Evolutionary conservation across 2,888 invertebrate genomes (phyloP).

Genomic region (Pollenia griseotomentosa): DNA sequence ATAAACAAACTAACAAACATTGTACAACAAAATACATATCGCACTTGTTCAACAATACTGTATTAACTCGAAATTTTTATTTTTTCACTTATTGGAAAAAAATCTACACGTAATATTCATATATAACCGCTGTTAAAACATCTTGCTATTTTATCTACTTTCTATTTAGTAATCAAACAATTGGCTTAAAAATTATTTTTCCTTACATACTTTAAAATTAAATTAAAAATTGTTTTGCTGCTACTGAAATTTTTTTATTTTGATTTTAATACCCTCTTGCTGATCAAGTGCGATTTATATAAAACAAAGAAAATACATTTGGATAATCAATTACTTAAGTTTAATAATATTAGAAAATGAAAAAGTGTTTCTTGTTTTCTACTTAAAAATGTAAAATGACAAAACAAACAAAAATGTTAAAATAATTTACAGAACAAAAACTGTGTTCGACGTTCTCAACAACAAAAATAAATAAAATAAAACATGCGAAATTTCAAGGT

Average conservation of each 20-base stretch:
- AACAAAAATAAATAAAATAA: slow-evolving; percentile 49
- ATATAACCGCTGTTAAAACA: no score
- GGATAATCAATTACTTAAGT: slow-evolving; percentile 9
- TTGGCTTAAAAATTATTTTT: no score
- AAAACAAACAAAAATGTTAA: slow-evolving; percentile 36
- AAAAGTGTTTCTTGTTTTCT: slow-evolving; percentile 51
- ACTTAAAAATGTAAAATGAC: slow-evolving; percentile 28
- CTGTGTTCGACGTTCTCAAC: slow-evolving; percentile 47
- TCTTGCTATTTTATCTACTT: no score
- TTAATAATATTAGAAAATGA: slow-evolving; percentile 5
- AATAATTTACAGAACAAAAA: slow-evolving; percentile 45
- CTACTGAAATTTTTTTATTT: no score
- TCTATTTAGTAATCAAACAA: no score
- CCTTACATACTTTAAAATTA: no score
- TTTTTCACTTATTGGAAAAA: no score
- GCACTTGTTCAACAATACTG: no score
- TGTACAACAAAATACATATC: slow-evolving; percentile 25
- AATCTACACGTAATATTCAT: no score
- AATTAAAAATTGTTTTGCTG: no score
- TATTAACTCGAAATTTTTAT: no score
- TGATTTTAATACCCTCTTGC: no score
- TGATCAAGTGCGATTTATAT: not conserved
- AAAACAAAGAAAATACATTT: slow-evolving; percentile 47
- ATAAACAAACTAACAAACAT: slow-evolving; percentile 41
- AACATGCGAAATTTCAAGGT: slow-evolving; percentile 80